Base-by-base conservation (phyloP, 1,140 invertebrate species). In the Cydia amplana region DNA sequence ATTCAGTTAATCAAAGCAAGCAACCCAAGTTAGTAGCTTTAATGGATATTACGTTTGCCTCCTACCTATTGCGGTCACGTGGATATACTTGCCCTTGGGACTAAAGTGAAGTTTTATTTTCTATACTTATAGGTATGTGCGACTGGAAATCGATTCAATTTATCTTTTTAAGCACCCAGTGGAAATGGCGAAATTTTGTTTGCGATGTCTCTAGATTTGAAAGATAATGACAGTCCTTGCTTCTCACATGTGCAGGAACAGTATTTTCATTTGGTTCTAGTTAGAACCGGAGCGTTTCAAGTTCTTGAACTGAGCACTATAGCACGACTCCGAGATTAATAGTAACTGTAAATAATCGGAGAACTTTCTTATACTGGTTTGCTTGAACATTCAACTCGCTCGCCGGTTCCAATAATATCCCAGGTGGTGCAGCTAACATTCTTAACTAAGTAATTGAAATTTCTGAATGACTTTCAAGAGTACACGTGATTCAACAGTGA, bases 371-470 rank as follows among this genome's bases (percentile, higher is more conserved):
- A 18, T 10, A 60, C 18, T 60, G 7, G 55, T 18, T 60, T 9
- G 3, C 6, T 9, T 10, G 18, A 60, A 60, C 5, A 2, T 9
- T n/a, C 18, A n/a, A 20, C 55, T 18, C 55, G 7, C 18, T 60
- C 55, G 18, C n/a, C 18, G 5, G 16, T 23, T 3, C 16, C 6
- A 60, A 60, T 20, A 9, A 20, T 12, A 51, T 6, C n/a, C 55
- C 55, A 60, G 55, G 55, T 60, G 55, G 55, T 60, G 55, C 55
- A 60, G 18, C 55, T 60, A 60, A 60, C 55, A 60, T 23, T 7
- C 20, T 18, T 55, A 55, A 55, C 55, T 60, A 60, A 60, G 55
- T 60, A 60, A 60, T 60, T 60, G 55, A 60, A n/a, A 60, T 20
- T 60, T 60, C 55, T 60, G 18, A 60, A 60, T 60, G 55, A 60